Evolutionary conservation across 1,140 invertebrate species (phyloP).

Genomic region (Procambarus clarkii): DNA sequence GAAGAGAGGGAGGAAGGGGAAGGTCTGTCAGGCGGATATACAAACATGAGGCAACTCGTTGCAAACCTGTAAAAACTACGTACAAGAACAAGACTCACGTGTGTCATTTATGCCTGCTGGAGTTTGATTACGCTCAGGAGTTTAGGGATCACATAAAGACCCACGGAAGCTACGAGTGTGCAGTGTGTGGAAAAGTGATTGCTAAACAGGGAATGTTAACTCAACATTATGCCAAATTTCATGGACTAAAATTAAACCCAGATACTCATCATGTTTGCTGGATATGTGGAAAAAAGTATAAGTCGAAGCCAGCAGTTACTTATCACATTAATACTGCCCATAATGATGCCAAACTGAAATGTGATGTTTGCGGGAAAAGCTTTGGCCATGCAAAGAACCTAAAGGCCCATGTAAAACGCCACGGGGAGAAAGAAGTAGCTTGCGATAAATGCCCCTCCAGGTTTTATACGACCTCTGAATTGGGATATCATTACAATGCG

Average conservation of each 20-base stretch:
- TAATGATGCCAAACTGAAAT: constrained; percentile 19
- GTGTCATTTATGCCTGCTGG: constrained; percentile 29
- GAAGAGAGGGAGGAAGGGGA: constrained; percentile 17
- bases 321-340: constrained; percentile 44
- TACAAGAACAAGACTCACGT: constrained; percentile 27
- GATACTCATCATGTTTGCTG: constrained; percentile 41
- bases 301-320: constrained; percentile 44
- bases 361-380: constrained; percentile 19
- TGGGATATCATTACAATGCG: constrained; percentile 45
- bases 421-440: constrained; percentile 40
- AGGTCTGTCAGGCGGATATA: background rate
- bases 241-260: constrained; percentile 36
- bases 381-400: constrained; percentile 40
- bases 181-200: constrained; percentile 34
- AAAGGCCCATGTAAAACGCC: constrained; percentile 46
- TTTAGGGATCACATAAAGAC: constrained; percentile 42
- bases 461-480: constrained; percentile 48
- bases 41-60: background rate
- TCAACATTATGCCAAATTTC: constrained; percentile 48
- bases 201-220: constrained; percentile 43
- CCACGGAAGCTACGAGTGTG: constrained; percentile 41
- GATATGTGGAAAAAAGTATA: constrained; percentile 43
- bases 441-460: constrained; percentile 44
- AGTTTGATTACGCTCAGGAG: constrained; percentile 43
- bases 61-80: constrained; percentile 14